Evolutionary conservation across 2,888 invertebrate species (phyloP).

Genomic region (Bugula neritina): DNA sequence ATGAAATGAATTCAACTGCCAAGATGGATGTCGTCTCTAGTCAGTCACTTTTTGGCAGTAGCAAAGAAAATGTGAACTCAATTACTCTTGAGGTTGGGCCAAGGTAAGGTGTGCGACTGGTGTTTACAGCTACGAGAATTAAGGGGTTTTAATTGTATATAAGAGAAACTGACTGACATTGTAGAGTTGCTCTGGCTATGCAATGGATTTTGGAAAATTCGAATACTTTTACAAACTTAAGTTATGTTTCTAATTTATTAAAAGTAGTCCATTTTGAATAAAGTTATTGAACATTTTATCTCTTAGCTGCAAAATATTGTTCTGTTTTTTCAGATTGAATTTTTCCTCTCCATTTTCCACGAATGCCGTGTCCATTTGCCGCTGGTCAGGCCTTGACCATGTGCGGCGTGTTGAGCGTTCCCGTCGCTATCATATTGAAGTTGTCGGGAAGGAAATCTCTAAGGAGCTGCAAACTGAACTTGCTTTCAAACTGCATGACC

Average conservation of each 20-base stretch:
- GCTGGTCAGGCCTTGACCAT: slow-evolving; percentile 70
- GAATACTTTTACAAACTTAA: too few species aligned
- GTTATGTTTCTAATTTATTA: too few species aligned
- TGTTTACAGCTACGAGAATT: too few species aligned
- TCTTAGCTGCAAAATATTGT: too few species aligned
- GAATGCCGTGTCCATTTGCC: slow-evolving; percentile 89
- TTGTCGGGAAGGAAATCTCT: neutral
- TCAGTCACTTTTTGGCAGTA: neutral
- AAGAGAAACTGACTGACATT: too few species aligned
- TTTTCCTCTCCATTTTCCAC: slow-evolving; percentile 93
- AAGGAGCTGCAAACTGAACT: neutral
- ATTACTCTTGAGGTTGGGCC: slow-evolving; percentile 89
- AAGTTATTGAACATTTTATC: too few species aligned
- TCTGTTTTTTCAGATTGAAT: slow-evolving; percentile 55
- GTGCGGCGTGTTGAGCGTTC: slow-evolving; percentile 77
- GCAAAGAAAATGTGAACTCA: neutral
- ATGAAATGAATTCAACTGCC: slow-evolving; percentile 33
- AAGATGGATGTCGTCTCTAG: neutral
- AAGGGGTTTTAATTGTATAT: too few species aligned
- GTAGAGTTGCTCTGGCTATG: too few species aligned
- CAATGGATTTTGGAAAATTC: too few species aligned
- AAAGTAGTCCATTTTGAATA: too few species aligned
- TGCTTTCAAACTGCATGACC: neutral
- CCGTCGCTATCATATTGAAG: slow-evolving; percentile 54
- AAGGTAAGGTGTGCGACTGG: slow-evolving; percentile 57